phyloP scores from a whole-genome alignment of 2,113 vertebrate genomes.

The Sakesphorus luctuosus region DNA sequence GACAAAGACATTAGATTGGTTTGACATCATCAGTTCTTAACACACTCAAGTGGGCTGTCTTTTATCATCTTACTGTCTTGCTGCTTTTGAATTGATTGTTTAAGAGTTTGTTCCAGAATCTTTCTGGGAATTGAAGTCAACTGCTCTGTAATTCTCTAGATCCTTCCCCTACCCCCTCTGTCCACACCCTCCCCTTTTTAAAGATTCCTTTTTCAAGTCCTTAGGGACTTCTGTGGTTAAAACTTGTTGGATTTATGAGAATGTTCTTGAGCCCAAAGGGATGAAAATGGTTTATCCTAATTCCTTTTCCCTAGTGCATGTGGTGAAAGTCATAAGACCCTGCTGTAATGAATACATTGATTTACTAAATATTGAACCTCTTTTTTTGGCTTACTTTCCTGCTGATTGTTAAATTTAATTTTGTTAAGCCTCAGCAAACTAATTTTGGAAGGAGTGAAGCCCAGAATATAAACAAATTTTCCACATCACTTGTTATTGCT shows the following conservation, averaged over 20 bases:
- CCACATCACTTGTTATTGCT: neutral
- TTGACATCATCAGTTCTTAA: constrained; percentile 45
- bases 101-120: constrained; percentile 2
- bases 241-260: neutral
- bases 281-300: neutral
- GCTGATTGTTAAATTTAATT: constrained; percentile 35
- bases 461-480: constrained; percentile 3
- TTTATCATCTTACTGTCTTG: constrained; percentile 30
- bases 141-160: neutral
- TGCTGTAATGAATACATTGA: neutral
- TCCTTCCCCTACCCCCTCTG: neutral
- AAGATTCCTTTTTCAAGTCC: neutral
- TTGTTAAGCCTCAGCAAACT: constrained; percentile 17
- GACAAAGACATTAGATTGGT: neutral
- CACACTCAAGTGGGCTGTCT: neutral
- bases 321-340: neutral
- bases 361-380: constrained; percentile 17
- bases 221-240: neutral
- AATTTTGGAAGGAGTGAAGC: neutral
- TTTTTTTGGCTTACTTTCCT: constrained; percentile 13
- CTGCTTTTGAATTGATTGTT: constrained; percentile 32
- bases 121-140: constrained; percentile 44
- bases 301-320: neutral
- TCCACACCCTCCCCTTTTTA: neutral
- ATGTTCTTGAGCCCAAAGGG: neutral